phyloP scores from a whole-genome alignment of 2,888 invertebrate genomes.

The Thumatha senex region DNA sequence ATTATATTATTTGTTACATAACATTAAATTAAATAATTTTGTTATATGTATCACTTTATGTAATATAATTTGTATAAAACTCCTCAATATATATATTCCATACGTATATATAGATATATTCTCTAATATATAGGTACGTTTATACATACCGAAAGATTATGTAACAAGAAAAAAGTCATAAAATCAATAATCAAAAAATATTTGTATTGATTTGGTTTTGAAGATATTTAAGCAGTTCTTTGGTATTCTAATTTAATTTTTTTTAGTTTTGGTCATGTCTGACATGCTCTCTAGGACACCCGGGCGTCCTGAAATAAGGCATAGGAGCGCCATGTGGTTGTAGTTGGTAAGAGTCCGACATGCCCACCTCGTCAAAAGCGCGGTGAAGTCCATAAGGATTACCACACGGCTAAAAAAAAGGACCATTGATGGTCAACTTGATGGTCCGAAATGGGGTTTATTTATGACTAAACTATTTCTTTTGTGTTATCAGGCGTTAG shows the following conservation, averaged over 20 bases:
- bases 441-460: no score
- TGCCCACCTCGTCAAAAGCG: no score
- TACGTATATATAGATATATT: conserved; percentile 18
- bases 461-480: background rate
- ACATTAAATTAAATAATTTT: conserved; percentile 7
- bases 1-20: conserved; percentile 20
- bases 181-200: background rate
- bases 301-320: no score
- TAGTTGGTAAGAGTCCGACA: no score
- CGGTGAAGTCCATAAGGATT: no score
- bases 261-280: no score
- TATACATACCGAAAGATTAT: conserved; percentile 1
- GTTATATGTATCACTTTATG: conserved; percentile 6
- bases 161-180: conserved; percentile 2
- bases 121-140: conserved; percentile 3
- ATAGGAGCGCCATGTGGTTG: no score
- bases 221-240: background rate
- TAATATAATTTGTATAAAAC: conserved; percentile 16
- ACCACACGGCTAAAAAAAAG: no score
- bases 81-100: conserved; percentile 16
- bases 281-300: no score
- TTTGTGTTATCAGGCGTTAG: conserved; percentile 50
- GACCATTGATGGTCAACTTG: no score
- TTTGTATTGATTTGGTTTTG: no score
- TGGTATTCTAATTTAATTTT: background rate